Base-by-base conservation (phyloP, 2,797 vertebrate genomes). In the Cheirogaleus major region DNA sequence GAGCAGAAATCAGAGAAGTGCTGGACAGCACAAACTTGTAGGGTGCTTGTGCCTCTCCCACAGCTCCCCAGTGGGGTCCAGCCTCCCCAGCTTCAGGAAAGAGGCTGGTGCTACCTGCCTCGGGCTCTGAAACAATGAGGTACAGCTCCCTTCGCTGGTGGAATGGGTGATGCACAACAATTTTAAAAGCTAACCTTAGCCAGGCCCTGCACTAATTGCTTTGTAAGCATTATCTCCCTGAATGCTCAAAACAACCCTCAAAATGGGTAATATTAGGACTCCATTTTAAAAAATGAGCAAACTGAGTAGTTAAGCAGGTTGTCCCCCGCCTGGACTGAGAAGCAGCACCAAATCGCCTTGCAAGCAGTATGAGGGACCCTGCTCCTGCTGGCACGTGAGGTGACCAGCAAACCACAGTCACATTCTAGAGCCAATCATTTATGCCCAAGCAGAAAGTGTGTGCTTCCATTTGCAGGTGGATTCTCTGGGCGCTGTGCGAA, bases 221-320 rank as follows among this genome's bases (percentile, higher is more conserved):
- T 32, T 79, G 1, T n/a, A 61, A 52, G 57, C 43, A 18, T 41
- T 35, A n/a, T 48, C 41, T 88, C 63, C 41, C 48, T 14, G 32
- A 85, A 57, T 70, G 72, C 48, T 95, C 48, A 48, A 23, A 87
- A 57, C 41, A 63, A 43, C 9, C 13, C 20, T 91, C 18, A 32
- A 50, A 23, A 59, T 59, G 32, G 59, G 14, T 89, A 48, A 57
- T n/a, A 18, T 65, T 8, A 61, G 43, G 61, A 52, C 5, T 50
- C 50, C 23, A 5, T 63, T 92, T 90, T 86, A 6, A 25, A 25
- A 87, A 96, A 92, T 4, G 35, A 84, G 20, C 73, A 69, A 61
- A 76, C 50, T 25, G n/a, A 50, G 45, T 25, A 23, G 32, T 25
- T n/a, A n/a, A 70, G 79, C 5, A 32, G n/a, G 67, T 30, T 23